Evolutionary conservation across 2,113 vertebrate genomes (phyloP).

Genomic region (Turnix velox): DNA sequence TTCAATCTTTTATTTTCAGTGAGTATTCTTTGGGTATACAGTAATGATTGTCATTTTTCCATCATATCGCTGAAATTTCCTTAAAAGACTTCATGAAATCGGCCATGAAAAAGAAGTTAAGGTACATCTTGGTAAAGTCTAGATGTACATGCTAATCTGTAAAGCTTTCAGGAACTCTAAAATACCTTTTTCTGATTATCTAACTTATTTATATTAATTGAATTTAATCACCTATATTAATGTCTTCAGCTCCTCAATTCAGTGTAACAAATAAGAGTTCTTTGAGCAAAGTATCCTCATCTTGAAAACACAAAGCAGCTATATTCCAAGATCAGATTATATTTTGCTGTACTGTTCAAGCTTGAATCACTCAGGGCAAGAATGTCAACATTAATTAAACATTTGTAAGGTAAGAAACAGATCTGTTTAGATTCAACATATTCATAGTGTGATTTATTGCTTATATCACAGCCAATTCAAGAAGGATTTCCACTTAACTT

Average conservation of each 20-base stretch:
- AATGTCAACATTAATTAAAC: neutral
- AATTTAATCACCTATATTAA: neutral
- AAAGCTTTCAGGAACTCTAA: neutral
- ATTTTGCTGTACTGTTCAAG: neutral
- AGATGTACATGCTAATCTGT: neutral
- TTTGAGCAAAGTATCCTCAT: neutral
- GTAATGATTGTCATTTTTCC: neutral
- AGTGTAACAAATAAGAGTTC: neutral
- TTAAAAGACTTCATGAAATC: neutral
- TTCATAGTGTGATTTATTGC: neutral
- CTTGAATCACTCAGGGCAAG: neutral
- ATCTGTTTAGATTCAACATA: neutral
- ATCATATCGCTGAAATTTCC: neutral
- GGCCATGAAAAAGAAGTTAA: neutral
- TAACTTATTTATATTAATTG: neutral
- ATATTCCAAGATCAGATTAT: neutral
- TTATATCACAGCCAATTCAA: neutral
- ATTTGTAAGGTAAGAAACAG: neutral
- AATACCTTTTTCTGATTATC: neutral
- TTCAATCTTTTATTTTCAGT: neutral
- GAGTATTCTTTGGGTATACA: neutral
- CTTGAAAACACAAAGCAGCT: neutral
- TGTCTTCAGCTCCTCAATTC: neutral
- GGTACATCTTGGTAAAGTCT: neutral
- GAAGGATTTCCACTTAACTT: neutral